A percentile compares a stretch with the other conserved stretches of the same genome.
Evolutionary conservation across 2,888 invertebrate species (phyloP).

Genomic region (Petrolisthes cinctipes): DNA sequence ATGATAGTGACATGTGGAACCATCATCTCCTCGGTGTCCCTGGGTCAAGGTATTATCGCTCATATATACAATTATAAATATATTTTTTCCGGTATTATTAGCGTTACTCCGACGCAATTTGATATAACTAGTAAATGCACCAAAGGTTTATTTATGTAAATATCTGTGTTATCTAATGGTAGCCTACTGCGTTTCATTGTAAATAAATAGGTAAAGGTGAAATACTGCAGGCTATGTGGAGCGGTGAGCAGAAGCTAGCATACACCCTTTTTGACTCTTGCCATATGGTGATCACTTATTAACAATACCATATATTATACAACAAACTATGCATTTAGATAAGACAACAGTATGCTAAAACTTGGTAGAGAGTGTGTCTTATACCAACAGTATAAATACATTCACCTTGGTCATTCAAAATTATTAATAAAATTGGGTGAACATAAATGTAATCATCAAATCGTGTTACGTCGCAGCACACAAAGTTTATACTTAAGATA

Average conservation of each 20-base stretch:
- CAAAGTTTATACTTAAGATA: neutral
- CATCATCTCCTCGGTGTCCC: neutral
- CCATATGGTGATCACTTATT: slow-evolving; percentile 17
- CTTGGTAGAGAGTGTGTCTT: neutral
- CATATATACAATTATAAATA: neutral
- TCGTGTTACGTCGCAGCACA: slow-evolving; percentile 8
- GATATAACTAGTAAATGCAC: too few relatives aligned
- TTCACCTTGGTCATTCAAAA: slow-evolving; percentile 38
- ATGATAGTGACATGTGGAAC: neutral
- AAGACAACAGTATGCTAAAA: neutral
- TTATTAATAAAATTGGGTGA: slow-evolving; percentile 20
- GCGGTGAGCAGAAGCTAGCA: slow-evolving; percentile 11
- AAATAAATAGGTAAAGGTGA: neutral
- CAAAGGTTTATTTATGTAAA: too few relatives aligned
- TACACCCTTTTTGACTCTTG: neutral
- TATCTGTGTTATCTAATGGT: too few relatives aligned
- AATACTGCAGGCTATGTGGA: slow-evolving; percentile 2
- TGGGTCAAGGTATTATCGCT: slow-evolving; percentile 31
- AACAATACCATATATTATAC: neutral
- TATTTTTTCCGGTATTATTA: neutral
- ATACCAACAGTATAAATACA: neutral
- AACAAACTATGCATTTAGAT: neutral
- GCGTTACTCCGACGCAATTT: neutral
- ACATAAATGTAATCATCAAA: slow-evolving; percentile 36
- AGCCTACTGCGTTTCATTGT: neutral